Conservation (phyloP, 2,888 invertebrate species). For the Mantis religiosa region DNA sequence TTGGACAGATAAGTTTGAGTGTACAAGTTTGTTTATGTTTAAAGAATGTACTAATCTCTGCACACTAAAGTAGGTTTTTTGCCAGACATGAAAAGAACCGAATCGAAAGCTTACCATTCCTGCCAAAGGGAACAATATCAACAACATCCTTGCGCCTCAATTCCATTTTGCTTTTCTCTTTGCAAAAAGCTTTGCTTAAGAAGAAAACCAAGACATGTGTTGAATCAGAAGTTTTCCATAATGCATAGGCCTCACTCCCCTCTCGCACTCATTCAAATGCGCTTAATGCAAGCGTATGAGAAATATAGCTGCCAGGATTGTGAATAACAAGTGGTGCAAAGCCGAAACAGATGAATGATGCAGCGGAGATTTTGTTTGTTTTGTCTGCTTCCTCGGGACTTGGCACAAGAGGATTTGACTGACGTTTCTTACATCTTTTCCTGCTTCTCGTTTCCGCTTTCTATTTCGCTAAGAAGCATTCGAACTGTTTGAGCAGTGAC, state of each 20-base stretch:
- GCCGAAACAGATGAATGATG: not conserved
- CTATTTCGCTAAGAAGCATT: not conserved
- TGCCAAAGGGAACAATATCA: not conserved
- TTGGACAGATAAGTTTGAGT: too few relatives aligned
- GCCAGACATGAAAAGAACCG: not conserved
- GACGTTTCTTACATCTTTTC: not conserved
- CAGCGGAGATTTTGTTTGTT: not conserved
- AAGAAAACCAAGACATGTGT: not conserved
- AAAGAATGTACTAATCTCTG: too few relatives aligned
- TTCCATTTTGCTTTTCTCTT: not conserved
- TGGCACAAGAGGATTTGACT: not conserved
- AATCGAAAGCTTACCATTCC: not conserved
- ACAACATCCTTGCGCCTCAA: not conserved
- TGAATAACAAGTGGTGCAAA: not conserved
- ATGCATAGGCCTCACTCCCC: not conserved
- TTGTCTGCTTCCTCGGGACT: not conserved
- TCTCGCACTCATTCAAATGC: not conserved
- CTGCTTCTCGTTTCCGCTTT: not conserved
- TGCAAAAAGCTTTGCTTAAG: not conserved
- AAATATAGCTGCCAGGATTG: slow-evolving; percentile 7
- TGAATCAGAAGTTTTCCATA: not conserved
- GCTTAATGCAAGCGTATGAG: not conserved
- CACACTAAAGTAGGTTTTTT: not conserved
- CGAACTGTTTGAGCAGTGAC: not conserved
- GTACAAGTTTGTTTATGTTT: too few relatives aligned